phyloP scores from a whole-genome alignment of 1,140 invertebrate species.

The Calycopis cecrops region DNA sequence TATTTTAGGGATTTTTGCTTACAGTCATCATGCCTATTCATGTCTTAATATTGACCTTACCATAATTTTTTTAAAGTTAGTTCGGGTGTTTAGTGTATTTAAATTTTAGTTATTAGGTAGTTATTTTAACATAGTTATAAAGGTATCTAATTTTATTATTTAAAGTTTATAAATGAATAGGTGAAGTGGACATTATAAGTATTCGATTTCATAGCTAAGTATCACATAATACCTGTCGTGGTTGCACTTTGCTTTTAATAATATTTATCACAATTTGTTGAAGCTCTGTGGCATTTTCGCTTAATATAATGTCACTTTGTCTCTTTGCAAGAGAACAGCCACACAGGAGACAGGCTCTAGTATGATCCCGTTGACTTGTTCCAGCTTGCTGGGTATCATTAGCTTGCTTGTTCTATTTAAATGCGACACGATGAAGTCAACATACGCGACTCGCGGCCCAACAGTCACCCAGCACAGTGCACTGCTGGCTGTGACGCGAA shows the following conservation, averaged over 20 bases:
- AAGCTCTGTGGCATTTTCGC: background rate
- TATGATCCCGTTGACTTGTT: background rate
- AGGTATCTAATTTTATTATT: no score
- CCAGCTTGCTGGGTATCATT: background rate
- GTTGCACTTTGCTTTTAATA: background rate
- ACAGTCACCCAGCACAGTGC: background rate
- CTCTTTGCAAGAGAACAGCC: background rate
- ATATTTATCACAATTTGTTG: background rate
- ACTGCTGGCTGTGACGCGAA: background rate
- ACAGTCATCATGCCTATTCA: no score
- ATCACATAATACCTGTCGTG: constrained; percentile 5
- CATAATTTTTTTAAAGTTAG: no score
- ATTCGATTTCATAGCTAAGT: no score
- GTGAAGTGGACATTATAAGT: no score
- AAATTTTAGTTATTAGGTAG: no score
- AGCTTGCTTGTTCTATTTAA: background rate
- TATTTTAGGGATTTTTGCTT: no score
- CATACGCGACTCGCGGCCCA: no score
- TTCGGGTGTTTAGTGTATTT: no score
- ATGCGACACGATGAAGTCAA: background rate
- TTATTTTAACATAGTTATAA: no score
- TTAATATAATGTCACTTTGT: background rate
- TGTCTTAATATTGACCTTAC: no score
- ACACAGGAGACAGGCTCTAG: background rate
- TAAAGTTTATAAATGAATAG: no score